Conservation (phyloP, 1,140 invertebrate genomes). For the Conus betulinus region DNA sequence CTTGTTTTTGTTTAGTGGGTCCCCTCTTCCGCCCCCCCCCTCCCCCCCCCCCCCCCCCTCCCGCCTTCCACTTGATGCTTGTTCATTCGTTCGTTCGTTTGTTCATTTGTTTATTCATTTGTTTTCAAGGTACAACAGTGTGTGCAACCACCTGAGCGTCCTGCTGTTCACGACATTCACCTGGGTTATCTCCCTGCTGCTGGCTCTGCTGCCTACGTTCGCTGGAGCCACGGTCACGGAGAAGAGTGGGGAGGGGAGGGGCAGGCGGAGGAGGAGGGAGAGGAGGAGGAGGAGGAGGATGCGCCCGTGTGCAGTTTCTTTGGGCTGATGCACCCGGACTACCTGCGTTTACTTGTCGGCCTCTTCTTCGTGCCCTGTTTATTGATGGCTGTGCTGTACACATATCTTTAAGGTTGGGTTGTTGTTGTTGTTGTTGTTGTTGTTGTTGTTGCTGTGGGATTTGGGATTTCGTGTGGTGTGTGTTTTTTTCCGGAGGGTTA, state of each 20-base stretch:
- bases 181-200: constrained; percentile 12
- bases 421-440: background rate
- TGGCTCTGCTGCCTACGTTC: constrained; percentile 26
- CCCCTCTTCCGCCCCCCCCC: no score
- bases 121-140: background rate
- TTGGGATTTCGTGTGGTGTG: background rate
- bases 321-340: constrained; percentile 18
- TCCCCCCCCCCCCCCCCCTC: no score
- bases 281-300: background rate
- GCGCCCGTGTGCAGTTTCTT: constrained; percentile 37
- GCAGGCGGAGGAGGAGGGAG: background rate
- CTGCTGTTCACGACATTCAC: background rate
- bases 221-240: constrained; percentile 1
- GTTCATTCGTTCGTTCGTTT: no score
- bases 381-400: constrained; percentile 26
- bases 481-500: no score
- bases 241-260: no score
- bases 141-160: constrained; percentile 4
- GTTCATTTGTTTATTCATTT: no score
- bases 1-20: no score
- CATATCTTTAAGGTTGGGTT: constrained; percentile 43
- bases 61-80: background rate
- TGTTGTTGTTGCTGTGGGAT: background rate
- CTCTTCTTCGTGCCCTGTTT: constrained; percentile 34
- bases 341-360: constrained; percentile 24